Base-by-base conservation (phyloP, 1,140 invertebrate species). In the Diachasma alloeum region DNA sequence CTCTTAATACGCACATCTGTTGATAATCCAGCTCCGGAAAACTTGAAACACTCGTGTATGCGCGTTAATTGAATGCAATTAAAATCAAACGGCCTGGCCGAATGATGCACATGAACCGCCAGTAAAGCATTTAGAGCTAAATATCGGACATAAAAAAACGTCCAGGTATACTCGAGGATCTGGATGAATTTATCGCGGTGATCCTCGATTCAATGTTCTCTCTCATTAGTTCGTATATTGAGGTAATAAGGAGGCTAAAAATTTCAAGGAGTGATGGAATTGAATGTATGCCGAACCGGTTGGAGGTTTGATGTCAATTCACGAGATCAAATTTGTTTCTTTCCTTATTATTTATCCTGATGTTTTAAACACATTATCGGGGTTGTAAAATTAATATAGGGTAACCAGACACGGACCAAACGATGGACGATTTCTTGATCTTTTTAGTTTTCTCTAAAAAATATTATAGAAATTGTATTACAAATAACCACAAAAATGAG, bases 61-160 rank as follows among this genome's bases (percentile, higher is more conserved):
- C 9, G 11, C 13, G 24, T 26, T 63, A 63, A 63, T 63, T 63
- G 22, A 31, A 63, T 63, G 59, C 59, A 63, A 63, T 63, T 63
- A 63, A 63, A 63, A 63, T 26, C 24, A 31, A 63, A 63, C 24
- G 59, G 24, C 59, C 59, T 8, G 24, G 24, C 0, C 22, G 15
- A 63, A 26, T 10, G 59, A 63, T 63, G 59, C 59, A 31, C 59
- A 63, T 63, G 59, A 24, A 15, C 59, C 24, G 15, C 2, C 59
- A 31, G 22, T 63, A 31, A 13, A 31, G 24, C 24, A 63, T 63
- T 31, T 63, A 8, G 2, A 24, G 9, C 4, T 26, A 19, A 63
- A 63, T 63, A 15, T 9, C 19, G 59, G 24, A 78, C 26, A 63
- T 26, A 63, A 84, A 85, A 85, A 84, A 81, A 83, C 83, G 84